Evolutionary conservation across 2,888 invertebrate species (phyloP).

Genomic region (Trissonchulus latispiculum): DNA sequence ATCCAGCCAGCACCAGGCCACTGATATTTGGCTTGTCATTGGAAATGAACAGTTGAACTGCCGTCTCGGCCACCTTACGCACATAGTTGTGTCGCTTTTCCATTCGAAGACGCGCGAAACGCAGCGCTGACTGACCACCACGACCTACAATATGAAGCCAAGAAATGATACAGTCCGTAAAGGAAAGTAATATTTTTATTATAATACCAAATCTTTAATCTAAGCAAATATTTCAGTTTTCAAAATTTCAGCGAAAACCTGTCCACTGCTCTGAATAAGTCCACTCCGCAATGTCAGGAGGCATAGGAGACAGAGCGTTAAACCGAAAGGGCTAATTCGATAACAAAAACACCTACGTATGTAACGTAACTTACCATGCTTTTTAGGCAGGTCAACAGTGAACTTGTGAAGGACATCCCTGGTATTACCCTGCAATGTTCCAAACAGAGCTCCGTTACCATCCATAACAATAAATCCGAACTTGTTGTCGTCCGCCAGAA

Average conservation of each 20-base stretch:
- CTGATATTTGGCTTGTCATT: constrained; percentile 96
- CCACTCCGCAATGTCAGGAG: too few relatives aligned
- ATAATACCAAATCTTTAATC: too few relatives aligned
- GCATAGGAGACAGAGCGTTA: too few relatives aligned
- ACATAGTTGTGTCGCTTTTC: constrained; percentile 99
- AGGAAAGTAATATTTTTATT: too few relatives aligned
- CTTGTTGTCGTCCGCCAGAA: constrained; percentile 96
- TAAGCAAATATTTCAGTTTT: too few relatives aligned
- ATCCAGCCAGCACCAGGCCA: constrained; percentile 93
- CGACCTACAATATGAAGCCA: constrained; percentile 58
- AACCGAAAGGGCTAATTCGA: not conserved
- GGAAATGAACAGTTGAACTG: constrained; percentile 90
- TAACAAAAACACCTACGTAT: not conserved
- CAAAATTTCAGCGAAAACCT: too few relatives aligned
- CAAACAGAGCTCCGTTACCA: constrained; percentile 97
- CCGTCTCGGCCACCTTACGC: constrained; percentile 90
- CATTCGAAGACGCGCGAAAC: constrained; percentile 98
- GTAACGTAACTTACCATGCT: constrained; percentile 62
- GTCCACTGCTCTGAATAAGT: too few relatives aligned
- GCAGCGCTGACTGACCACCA: constrained; percentile 97
- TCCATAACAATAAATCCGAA: constrained; percentile 99
- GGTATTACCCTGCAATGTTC: constrained; percentile 90
- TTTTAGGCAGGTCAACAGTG: constrained; percentile 95
- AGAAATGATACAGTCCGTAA: too few relatives aligned
- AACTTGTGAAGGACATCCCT: constrained; percentile 88